These are phyloP conservation scores for Rhipidura dahli DNA, from an alignment of 2,113 vertebrate species.

Conservation along the genomic window DNA sequence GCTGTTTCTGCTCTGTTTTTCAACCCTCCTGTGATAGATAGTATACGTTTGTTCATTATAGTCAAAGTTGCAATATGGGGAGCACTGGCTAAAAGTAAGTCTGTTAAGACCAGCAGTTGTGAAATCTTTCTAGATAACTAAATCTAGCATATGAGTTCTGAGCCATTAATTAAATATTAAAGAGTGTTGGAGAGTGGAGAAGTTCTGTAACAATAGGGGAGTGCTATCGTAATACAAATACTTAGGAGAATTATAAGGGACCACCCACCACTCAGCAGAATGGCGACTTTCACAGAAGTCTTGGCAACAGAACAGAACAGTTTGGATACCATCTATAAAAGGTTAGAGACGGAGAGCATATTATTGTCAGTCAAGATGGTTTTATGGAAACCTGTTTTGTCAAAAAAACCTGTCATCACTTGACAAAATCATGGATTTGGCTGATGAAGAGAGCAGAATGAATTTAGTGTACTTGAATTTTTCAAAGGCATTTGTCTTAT, in stretches of 20 bases:
- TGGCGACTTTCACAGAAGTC: not conserved
- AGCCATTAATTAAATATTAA: not conserved
- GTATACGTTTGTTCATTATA: not conserved
- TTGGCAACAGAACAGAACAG: constrained; percentile 6
- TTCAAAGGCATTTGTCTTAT: constrained; percentile 30
- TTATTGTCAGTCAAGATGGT: constrained; percentile 25
- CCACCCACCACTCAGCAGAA: not conserved
- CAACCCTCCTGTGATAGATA: not conserved
- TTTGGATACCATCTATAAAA: constrained; percentile 9
- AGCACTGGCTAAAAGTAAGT: not conserved
- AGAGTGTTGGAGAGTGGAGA: not conserved
- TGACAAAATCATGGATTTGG: constrained; percentile 28
- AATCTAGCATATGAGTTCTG: not conserved
- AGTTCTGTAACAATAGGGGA: not conserved
- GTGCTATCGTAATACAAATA: not conserved
- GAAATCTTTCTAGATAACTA: not conserved
- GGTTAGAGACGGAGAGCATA: constrained; percentile 23
- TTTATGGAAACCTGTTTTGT: constrained; percentile 31
- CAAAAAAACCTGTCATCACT: constrained; percentile 53
- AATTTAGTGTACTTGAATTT: not conserved
- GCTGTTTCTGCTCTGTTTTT: not conserved
- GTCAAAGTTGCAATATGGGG: not conserved
- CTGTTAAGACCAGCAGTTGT: not conserved
- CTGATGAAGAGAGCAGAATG: constrained; percentile 29
- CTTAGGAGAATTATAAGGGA: not conserved